A percentile compares a stretch with the other conserved stretches of the same genome.
Conservation (phyloP, 2,113 vertebrate species). For the Nesogale talazaci region DNA sequence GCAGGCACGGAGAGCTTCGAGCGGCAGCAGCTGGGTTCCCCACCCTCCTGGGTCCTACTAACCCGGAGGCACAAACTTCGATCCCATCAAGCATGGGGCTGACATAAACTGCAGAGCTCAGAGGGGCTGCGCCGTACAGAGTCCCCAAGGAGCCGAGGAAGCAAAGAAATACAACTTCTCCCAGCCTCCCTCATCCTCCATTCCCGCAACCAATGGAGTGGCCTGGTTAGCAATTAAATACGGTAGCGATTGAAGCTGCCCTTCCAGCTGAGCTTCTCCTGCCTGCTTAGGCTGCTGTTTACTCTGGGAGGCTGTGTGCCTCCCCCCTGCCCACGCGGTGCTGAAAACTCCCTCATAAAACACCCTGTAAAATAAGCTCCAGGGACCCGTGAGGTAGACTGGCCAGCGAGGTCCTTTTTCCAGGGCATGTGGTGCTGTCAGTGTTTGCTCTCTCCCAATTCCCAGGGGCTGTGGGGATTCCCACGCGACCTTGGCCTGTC, state of each 20-base stretch:
- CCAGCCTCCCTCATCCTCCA: neutral
- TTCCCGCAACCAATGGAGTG: neutral
- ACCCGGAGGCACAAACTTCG: conserved; percentile 29
- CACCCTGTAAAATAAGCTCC: conserved; percentile 24
- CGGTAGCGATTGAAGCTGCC: neutral
- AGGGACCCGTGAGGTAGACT: neutral
- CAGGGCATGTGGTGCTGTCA: neutral
- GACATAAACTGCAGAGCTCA: conserved; percentile 69
- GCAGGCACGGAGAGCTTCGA: neutral
- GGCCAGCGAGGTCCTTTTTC: too few species aligned
- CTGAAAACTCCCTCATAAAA: neutral
- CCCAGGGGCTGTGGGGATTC: neutral
- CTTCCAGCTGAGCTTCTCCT: neutral
- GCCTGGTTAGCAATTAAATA: conserved; percentile 30
- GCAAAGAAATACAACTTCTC: neutral
- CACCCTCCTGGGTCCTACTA: conserved; percentile 79
- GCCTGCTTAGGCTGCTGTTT: neutral
- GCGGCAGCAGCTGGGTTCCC: conserved; percentile 78
- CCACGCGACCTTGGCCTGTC: neutral
- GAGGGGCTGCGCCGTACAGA: neutral
- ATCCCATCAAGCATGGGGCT: conserved; percentile 49
- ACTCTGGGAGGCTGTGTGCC: neutral
- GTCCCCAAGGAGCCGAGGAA: conserved; percentile 25
- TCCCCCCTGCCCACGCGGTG: neutral
- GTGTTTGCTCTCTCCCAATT: too few species aligned